Evolutionary conservation across 2,113 vertebrate genomes (phyloP).

Genomic region (Callipepla californica): DNA sequence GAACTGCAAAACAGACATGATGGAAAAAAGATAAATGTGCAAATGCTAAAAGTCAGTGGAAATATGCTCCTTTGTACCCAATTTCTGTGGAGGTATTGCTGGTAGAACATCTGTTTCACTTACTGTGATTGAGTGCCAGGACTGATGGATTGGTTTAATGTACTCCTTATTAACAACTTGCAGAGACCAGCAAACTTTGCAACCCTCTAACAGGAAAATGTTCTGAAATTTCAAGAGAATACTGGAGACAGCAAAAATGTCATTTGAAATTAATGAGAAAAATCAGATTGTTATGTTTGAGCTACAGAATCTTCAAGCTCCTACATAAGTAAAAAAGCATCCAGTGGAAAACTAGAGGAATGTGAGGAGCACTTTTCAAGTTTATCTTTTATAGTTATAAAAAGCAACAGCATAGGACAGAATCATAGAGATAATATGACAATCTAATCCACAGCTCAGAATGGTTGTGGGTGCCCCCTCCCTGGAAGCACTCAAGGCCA

Average conservation of each 20-base stretch:
- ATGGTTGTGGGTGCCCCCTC: too few species aligned
- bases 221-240: constrained; percentile 7
- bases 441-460: background rate
- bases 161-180: constrained; percentile 43
- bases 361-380: background rate
- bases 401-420: background rate
- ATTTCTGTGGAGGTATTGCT: background rate
- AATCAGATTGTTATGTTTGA: background rate
- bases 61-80: background rate
- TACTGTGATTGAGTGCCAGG: constrained; percentile 21
- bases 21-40: background rate
- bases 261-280: constrained; percentile 41
- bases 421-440: background rate
- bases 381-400: background rate
- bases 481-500: too few species aligned
- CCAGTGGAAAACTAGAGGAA: background rate
- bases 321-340: background rate
- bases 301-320: background rate
- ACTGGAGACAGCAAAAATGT: constrained; percentile 53
- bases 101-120: constrained; percentile 41
- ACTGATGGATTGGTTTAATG: constrained; percentile 50
- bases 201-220: constrained; percentile 5
- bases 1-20: background rate
- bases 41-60: background rate
- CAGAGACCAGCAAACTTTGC: constrained; percentile 33